Evolutionary conservation across 2,888 invertebrate species (phyloP).

Genomic region (Clanis bilineata): DNA sequence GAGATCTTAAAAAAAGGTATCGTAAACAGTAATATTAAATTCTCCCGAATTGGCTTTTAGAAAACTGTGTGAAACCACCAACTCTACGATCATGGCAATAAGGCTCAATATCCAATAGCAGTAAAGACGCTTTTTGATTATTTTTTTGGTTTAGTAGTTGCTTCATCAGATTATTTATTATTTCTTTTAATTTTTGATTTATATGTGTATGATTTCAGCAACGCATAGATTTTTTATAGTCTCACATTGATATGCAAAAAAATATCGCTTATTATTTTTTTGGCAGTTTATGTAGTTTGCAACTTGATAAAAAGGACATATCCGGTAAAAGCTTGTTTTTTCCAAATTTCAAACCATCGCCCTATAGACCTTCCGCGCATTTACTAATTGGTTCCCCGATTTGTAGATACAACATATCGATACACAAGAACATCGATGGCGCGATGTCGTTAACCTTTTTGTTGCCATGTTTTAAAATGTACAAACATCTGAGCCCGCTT

Average conservation of each 20-base stretch:
- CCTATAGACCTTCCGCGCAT: conserved; percentile 76
- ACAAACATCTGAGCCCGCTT: conserved; percentile 46
- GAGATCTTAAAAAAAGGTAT: conserved; percentile 14
- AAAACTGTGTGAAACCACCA: conserved; percentile 24
- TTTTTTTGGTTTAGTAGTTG: conserved; percentile 66
- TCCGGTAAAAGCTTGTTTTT: conserved; percentile 55
- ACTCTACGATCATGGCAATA: conserved; percentile 33
- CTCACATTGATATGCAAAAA: conserved; percentile 60
- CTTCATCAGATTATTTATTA: conserved; percentile 54
- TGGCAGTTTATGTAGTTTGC: conserved; percentile 67
- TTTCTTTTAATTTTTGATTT: conserved; percentile 58
- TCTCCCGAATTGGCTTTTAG: conserved; percentile 15
- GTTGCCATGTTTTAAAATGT: conserved; percentile 47
- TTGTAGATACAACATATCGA: conserved; percentile 34
- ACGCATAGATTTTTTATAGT: conserved; percentile 51
- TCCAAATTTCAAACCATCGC: conserved; percentile 56
- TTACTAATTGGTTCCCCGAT: conserved; percentile 59
- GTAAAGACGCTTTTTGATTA: conserved; percentile 59
- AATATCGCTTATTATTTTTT: conserved; percentile 64
- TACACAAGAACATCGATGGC: conserved; percentile 29
- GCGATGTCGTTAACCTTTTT: conserved; percentile 57
- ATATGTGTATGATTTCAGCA: conserved; percentile 74
- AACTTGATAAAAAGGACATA: conserved; percentile 51
- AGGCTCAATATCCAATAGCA: conserved; percentile 45
- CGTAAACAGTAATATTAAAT: conserved; percentile 12